Base-by-base conservation (phyloP, 2,888 invertebrate genomes). In the Tipula confusa region DNA sequence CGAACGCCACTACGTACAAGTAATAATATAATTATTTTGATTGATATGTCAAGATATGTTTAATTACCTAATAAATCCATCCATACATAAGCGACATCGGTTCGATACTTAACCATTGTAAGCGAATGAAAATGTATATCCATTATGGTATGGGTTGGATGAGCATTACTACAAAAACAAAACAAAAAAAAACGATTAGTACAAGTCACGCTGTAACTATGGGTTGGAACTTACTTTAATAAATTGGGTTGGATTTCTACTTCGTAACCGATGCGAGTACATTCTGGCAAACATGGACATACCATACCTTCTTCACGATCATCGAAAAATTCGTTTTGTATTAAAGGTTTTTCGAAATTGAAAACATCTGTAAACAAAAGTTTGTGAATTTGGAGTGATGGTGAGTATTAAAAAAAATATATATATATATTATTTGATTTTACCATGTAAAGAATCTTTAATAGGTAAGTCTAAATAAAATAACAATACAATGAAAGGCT, bases 261-360 rank as follows among this genome's bases (percentile, higher is more conserved):
- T 82, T 84, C 83, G 43, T 85, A 85, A 36, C 84, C 87, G 2
- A 89, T 33, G 2, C 86, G 84, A 84, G 87, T 86, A 29, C 89
- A 89, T 83, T 87, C 87, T 18, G 87, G 87, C 79, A 88, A 79
- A 80, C 89, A 89, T 5, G 86, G 86, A 83, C 89, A 89, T 2
- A 87, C 85, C 88, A 89, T 89, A 83, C 89, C 89, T 11, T 87
- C 86, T 79, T 87, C 87, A 24, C 85, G 84, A 84, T 86, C 86
- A 38, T 87, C 87, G n/a, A 87, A 87, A 83, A 85, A 88, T 0
- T 85, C 85, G 28, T 88, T 88, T 84, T 88, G 88, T 15, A 87
- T 86, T 9, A 85, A 82, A 0, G 87, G 86, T 80, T 88, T 89
- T 83, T 88, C 88, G 4, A 43, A 18, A 79, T 18, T 43, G 9